Conservation (phyloP, 2,113 vertebrate genomes). For the Crocuta crocuta region DNA sequence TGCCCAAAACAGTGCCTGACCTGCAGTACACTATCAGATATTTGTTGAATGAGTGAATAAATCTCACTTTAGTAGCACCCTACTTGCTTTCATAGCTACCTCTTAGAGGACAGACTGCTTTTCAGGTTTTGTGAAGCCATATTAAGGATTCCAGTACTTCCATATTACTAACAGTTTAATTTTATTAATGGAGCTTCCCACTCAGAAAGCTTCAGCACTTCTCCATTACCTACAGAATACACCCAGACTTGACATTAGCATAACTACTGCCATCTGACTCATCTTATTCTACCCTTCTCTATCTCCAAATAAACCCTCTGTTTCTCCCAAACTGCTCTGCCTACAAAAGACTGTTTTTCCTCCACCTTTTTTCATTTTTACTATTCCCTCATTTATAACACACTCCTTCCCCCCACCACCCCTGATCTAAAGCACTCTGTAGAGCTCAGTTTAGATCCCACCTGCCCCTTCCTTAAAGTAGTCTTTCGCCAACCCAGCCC, state of each 20-base stretch:
- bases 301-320: neutral
- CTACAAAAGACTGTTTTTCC: neutral
- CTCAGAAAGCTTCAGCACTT: conserved; percentile 6
- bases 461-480: neutral
- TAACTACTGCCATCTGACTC: neutral
- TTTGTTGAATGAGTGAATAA: neutral
- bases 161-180: neutral
- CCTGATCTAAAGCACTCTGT: neutral
- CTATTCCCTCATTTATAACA: neutral
- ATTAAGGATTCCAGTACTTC: neutral
- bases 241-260: neutral
- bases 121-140: neutral
- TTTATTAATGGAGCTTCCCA: conserved; percentile 9
- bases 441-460: neutral
- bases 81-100: conserved; percentile 16
- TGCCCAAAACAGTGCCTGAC: neutral
- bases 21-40: neutral
- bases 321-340: neutral
- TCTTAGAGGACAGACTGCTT: neutral
- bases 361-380: neutral
- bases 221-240: neutral
- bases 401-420: neutral
- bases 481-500: neutral
- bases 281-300: neutral
- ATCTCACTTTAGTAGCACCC: neutral